These are phyloP conservation scores for Hydractinia symbiolongicarpus DNA, from an alignment of 30 jellyfish, hydroid and myxozoan species.

Conservation along the genomic window DNA sequence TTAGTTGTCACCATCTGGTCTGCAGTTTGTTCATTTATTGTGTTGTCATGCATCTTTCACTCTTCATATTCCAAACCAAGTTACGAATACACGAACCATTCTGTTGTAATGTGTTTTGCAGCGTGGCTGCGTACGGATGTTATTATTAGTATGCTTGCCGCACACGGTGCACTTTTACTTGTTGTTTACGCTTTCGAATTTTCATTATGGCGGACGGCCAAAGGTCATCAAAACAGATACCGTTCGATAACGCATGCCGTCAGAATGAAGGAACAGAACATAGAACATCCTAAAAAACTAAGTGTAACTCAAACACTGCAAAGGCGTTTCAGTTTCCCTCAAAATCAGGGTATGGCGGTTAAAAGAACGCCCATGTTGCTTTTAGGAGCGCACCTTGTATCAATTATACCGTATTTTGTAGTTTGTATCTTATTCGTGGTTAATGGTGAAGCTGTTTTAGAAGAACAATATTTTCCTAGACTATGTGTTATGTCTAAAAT, in stretches of 20 bases:
- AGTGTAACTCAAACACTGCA: constrained; percentile 15
- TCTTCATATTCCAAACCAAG: neutral
- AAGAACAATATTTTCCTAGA: neutral
- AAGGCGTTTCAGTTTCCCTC: constrained; percentile 16
- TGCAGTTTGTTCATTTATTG: no score
- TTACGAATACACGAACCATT: neutral
- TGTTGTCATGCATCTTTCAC: neutral
- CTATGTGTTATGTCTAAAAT: neutral
- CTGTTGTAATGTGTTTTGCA: no score
- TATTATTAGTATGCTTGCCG: neutral
- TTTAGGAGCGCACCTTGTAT: neutral
- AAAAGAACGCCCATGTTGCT: constrained; percentile 13
- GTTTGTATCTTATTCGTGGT: neutral
- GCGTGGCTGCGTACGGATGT: neutral
- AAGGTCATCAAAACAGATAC: constrained; percentile 26
- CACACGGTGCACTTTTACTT: neutral
- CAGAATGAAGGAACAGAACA: neutral
- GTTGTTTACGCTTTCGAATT: constrained; percentile 1
- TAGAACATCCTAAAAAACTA: neutral
- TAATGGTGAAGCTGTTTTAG: neutral
- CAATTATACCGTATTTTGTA: constrained; percentile 5
- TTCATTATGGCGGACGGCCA: constrained; percentile 8
- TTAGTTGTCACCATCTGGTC: constrained; percentile 8
- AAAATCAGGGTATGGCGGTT: constrained; percentile 10
- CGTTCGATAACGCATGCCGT: constrained; percentile 19